Evolutionary conservation across 2,797 vertebrate species (phyloP), one percentile per base, ranked within the genome.

Genomic region (Hoplostethus atlanticus): DNA sequence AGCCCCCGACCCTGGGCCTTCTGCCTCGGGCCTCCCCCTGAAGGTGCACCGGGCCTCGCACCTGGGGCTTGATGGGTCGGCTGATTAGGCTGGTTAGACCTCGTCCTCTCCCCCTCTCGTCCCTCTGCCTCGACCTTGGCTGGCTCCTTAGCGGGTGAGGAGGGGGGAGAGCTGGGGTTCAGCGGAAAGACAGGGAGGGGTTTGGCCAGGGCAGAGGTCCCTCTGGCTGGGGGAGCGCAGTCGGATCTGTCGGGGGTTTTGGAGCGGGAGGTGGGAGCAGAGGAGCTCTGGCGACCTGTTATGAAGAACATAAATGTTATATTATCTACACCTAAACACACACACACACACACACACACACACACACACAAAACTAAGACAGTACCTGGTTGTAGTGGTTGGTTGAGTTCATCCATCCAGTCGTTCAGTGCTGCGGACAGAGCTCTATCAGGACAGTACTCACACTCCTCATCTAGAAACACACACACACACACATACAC

Each of bases 381-480:
- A 28, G 17, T 79, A 97, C 96, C 96, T 91, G 95, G 93, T 79
- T 95, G 94, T 64, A 93, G 86, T 16, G 94, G 92, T 55, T 95
- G 95, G 68, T 78, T 94, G 76, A 97, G 94, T 80, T 97, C 96
- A 0, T 92, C 90, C 90, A 96, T 94, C 96, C 96, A 97, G 74
- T 96, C 95, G 1, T 3, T 70, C 42, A 97, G 88, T 0, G 96
- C 96, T 73, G 87, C 65, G 57, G 94, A 93, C 68, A 97, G 87
- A 5, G 95, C 95, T 81, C 90, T 88, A 9, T 95, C 94, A 5
- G 96, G 92, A 81, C 92, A 95, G 86, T 96, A 96, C 61, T 89
- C 85, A 60, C 74, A 83, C 53, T 89, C 89, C 46, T 91, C 90
- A 84, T 91, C 94, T 95, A 66, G 16, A 71, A 21, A 21, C 21